A percentile compares a stretch with the other conserved stretches of the same genome.
Evolutionary conservation across 2,797 vertebrate species (phyloP).

Genomic region (Atherinosoma microstoma): DNA sequence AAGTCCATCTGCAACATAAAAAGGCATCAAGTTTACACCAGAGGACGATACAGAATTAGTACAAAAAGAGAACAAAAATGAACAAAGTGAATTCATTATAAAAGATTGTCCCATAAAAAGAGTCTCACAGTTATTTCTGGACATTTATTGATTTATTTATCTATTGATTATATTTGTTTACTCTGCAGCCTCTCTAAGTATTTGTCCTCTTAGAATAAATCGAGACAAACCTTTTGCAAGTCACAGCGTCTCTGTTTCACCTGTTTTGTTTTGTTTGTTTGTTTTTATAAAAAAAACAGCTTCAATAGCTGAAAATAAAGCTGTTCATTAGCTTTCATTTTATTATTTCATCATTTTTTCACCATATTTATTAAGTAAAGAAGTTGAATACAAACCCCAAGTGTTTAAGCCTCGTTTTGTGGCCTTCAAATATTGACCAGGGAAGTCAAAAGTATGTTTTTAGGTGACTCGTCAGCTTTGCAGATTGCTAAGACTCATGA

Average conservation of each 20-base stretch:
- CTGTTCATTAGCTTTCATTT: not conserved
- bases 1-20: not conserved
- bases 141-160: not conserved
- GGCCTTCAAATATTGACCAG: too few relatives aligned
- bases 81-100: not conserved
- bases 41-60: slow-evolving; percentile 3
- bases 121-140: not conserved
- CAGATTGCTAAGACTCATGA: not conserved
- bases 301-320: not conserved
- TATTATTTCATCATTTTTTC: not conserved
- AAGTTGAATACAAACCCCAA: too few relatives aligned
- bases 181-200: not conserved
- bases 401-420: not conserved
- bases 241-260: not conserved
- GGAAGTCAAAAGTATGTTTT: slow-evolving; percentile 5
- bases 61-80: not conserved
- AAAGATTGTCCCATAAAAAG: not conserved
- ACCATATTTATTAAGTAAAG: too few relatives aligned
- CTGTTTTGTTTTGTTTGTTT: not conserved
- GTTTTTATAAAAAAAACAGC: too few relatives aligned
- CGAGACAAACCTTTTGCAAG: not conserved
- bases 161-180: not conserved
- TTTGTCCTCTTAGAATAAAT: not conserved
- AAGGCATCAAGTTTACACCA: slow-evolving; percentile 33
- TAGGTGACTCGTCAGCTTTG: slow-evolving; percentile 4